Base-by-base conservation (phyloP, 2,888 invertebrate genomes). In the Griposia aprilina region DNA sequence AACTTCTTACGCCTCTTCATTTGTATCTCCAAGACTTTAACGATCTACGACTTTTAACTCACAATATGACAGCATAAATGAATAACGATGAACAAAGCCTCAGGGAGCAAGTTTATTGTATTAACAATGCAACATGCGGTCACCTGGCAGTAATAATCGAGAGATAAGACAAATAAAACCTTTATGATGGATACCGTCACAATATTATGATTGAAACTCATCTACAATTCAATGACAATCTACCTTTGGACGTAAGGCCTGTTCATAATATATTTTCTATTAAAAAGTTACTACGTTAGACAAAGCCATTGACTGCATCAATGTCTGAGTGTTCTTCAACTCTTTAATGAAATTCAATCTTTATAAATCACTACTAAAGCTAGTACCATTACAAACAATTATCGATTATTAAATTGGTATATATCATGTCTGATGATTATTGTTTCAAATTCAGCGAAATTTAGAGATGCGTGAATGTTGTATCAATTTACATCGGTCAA, bases 141-240 rank as follows among this genome's bases (percentile, higher is more conserved):
- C 84, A 87, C 81, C 87, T 89, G 88, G 76, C 79, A 73, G 83
- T 84, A 87, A 92, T 91, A 86, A 85, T 84, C 83, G 76, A 78
- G 66, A 88, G 90, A 91, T 90, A 91, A 88, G 73, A 87, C 89
- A 89, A 88, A 91, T 91, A 90, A 90, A 90, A 87, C 87, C 83
- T 90, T 90, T 91, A 91, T 90, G 90, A 91, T 90, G 85, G 85
- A 90, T 86, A 88, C 85, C 79, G 82, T 89, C 89, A 87, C 86
- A 88, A 87, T 82, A 85, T 90, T 91, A 89, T 90, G 91, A 90
- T 90, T 85, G 78, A 82, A 85, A 72, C 74, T 86, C 85, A 90
- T 91, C 88, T 90, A 87, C 90, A 91, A 91, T 89, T 90, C 90
- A 91, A 91, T 87, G 76, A 80, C 65, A 48, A 74, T 83, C 57